Evolutionary conservation across 1,140 invertebrate species (phyloP).

Genomic region (Euwallacea fornicatus): DNA sequence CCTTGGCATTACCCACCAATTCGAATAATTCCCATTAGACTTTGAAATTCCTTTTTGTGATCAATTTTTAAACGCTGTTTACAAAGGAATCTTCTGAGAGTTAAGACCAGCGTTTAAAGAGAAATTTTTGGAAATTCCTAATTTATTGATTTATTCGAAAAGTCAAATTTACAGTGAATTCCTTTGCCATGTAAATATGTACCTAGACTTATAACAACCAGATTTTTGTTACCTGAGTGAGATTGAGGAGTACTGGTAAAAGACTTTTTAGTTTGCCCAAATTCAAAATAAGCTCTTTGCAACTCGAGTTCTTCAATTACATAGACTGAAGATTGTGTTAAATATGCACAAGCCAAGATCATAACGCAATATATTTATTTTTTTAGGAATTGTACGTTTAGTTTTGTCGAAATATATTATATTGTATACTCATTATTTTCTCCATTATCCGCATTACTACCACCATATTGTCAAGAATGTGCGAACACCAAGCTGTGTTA

Average conservation of each 20-base stretch:
- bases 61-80: slow-evolving; percentile 9
- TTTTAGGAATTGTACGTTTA: slow-evolving; percentile 25
- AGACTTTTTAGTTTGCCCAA: too few relatives aligned
- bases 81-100: neutral
- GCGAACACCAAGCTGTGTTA: too few relatives aligned
- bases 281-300: too few relatives aligned
- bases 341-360: slow-evolving; percentile 19
- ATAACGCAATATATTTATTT: slow-evolving; percentile 37
- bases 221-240: too few relatives aligned
- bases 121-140: neutral
- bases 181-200: slow-evolving; percentile 15
- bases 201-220: slow-evolving; percentile 2
- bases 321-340: slow-evolving; percentile 30
- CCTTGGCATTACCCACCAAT: slow-evolving; percentile 13
- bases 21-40: slow-evolving; percentile 31
- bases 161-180: slow-evolving; percentile 7
- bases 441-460: too few relatives aligned
- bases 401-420: slow-evolving; percentile 3
- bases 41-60: slow-evolving; percentile 12
- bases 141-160: neutral
- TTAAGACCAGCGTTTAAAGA: too few relatives aligned
- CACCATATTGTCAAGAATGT: too few relatives aligned
- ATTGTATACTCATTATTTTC: neutral
- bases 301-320: slow-evolving; percentile 2
- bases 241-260: neutral